Evolutionary conservation across 2,888 invertebrate species (phyloP).

Genomic region (Elysia crispata): DNA sequence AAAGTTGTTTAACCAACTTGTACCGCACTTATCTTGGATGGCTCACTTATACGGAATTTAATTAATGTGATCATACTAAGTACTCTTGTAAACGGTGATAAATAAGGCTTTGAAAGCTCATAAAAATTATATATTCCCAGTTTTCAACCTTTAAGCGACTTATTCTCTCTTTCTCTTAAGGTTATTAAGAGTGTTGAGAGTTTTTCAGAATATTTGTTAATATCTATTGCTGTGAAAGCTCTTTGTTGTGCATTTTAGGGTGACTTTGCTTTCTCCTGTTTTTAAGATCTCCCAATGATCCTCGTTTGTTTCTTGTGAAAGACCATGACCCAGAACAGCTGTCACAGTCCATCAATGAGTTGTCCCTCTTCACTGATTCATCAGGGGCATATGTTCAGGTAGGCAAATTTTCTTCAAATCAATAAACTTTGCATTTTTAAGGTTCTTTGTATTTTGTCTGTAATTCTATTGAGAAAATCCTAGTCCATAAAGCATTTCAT

Average conservation of each 20-base stretch:
- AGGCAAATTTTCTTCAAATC: slow-evolving; percentile 48
- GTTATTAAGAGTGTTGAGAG: neutral
- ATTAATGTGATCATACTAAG: too few species aligned
- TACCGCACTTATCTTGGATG: too few species aligned
- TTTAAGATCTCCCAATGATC: slow-evolving; percentile 85
- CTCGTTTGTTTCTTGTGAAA: slow-evolving; percentile 85
- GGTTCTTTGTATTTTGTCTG: too few species aligned
- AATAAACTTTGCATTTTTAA: too few species aligned
- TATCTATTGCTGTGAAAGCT: neutral
- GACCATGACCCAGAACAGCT: slow-evolving; percentile 83
- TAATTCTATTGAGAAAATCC: too few species aligned
- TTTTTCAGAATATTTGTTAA: neutral
- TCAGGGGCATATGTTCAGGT: slow-evolving; percentile 78
- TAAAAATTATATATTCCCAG: too few species aligned
- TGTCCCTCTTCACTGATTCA: slow-evolving; percentile 87
- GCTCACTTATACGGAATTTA: too few species aligned
- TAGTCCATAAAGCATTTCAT: too few species aligned
- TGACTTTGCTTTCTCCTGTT: neutral
- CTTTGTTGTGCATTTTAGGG: neutral
- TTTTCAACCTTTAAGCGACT: neutral
- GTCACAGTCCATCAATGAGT: slow-evolving; percentile 88
- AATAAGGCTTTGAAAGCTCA: too few species aligned
- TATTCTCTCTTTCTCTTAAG: neutral
- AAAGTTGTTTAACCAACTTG: too few species aligned
- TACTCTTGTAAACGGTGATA: too few species aligned